Evolutionary conservation across 1,140 invertebrate species (phyloP).

Genomic region (Pygmarrhopalites habei): DNA sequence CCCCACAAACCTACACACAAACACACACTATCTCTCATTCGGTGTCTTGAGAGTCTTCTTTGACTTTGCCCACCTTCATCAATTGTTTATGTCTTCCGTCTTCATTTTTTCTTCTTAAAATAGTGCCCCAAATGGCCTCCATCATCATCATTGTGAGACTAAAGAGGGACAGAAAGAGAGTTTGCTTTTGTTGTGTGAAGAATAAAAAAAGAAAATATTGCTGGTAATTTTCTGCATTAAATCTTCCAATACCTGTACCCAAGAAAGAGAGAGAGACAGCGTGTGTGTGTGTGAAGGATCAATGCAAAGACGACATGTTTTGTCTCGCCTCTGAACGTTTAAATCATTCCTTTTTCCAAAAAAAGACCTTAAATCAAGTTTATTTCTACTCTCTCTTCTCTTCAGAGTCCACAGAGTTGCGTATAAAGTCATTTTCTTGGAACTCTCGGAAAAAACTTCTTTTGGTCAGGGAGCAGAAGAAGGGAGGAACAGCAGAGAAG

Average conservation of each 20-base stretch:
- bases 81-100: slow-evolving; percentile 12
- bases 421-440: slow-evolving; percentile 31
- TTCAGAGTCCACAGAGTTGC: too few relatives aligned
- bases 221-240: slow-evolving; percentile 1
- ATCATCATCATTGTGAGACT: neutral
- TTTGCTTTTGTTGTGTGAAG: too few relatives aligned
- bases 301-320: too few relatives aligned
- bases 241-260: too few relatives aligned
- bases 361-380: slow-evolving; percentile 23
- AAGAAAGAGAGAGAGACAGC: too few relatives aligned
- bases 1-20: neutral
- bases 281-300: too few relatives aligned
- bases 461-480: too few relatives aligned
- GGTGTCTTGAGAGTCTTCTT: too few relatives aligned
- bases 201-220: too few relatives aligned
- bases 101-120: neutral
- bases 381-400: neutral
- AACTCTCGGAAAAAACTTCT: too few relatives aligned
- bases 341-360: slow-evolving; percentile 14
- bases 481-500: too few relatives aligned
- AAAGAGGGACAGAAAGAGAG: neutral
- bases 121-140: neutral
- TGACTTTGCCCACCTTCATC: neutral
- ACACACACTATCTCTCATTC: slow-evolving; percentile 1
- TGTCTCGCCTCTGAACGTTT: slow-evolving; percentile 12